phyloP scores from a whole-genome alignment of 2,113 vertebrate species.

The Tragelaphus imberbis region DNA sequence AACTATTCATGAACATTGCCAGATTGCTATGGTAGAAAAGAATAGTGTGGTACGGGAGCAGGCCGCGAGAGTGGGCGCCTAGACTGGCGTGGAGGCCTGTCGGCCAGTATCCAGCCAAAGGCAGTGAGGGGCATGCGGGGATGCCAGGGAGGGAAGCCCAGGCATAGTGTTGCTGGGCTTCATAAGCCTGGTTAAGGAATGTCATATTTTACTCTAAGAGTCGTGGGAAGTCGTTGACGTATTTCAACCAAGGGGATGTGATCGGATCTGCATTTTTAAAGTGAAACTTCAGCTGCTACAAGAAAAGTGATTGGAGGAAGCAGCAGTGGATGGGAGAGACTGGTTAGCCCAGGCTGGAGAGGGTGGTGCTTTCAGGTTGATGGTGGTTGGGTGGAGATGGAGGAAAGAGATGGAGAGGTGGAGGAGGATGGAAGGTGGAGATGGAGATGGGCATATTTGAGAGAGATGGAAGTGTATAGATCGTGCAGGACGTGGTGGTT shows the following conservation, averaged over 20 bases:
- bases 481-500: rapidly evolving
- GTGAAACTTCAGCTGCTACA: not conserved
- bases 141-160: not conserved
- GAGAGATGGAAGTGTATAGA: not conserved
- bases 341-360: not conserved
- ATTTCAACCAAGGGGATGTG: not conserved
- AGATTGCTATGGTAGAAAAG: not conserved
- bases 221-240: rapidly evolving
- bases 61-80: rapidly evolving
- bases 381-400: not conserved
- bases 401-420: not conserved
- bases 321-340: not conserved
- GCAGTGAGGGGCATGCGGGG: rapidly evolving
- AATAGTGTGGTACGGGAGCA: rapidly evolving
- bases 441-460: not conserved
- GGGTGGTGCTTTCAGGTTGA: not conserved
- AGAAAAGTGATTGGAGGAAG: not conserved
- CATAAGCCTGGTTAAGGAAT: not conserved
- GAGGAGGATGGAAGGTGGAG: not conserved
- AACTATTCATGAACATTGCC: not conserved
- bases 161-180: not conserved
- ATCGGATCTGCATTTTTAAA: not conserved
- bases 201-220: not conserved
- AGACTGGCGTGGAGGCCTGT: not conserved
- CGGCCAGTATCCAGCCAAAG: not conserved